A percentile compares a stretch with the other conserved stretches of the same genome.
phyloP scores from a whole-genome alignment of 2,797 vertebrate genomes.

The Heliangelus exortis region DNA sequence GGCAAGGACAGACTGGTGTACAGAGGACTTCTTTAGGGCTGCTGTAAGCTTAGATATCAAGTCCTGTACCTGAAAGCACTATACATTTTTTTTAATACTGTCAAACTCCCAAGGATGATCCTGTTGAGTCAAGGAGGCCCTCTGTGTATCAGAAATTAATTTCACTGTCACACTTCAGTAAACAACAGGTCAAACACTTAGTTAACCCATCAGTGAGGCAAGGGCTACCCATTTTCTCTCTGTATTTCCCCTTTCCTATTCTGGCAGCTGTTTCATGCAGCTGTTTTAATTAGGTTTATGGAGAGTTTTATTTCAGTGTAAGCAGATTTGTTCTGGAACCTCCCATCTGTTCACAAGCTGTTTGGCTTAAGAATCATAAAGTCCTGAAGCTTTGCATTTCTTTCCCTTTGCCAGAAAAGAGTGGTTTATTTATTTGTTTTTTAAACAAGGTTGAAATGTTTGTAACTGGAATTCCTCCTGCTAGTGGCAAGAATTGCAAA shows the following conservation, averaged over 20 bases:
- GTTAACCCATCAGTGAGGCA: not conserved
- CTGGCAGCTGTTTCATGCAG: constrained; percentile 5
- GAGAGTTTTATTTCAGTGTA: constrained; percentile 17
- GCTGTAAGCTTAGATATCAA: not conserved
- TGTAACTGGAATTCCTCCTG: not conserved
- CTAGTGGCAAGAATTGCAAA: not conserved
- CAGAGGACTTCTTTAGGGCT: not conserved
- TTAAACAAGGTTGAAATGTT: not conserved
- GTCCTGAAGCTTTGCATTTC: constrained; percentile 14
- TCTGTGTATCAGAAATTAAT: not conserved
- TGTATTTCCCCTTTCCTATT: not conserved
- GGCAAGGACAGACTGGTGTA: not conserved
- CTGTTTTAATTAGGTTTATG: constrained; percentile 32
- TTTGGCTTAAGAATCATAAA: constrained; percentile 38
- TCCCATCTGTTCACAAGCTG: constrained; percentile 39
- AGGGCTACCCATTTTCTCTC: not conserved
- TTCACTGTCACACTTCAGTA: not conserved
- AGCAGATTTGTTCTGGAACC: constrained; percentile 46
- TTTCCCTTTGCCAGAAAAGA: not conserved
- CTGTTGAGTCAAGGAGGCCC: not conserved
- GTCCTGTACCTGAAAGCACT: not conserved
- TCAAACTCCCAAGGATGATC: not conserved
- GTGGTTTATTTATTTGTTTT: not conserved
- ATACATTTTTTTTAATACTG: not conserved
- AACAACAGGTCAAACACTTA: not conserved